Evolutionary conservation across 1,140 invertebrate species (phyloP).

Genomic region (Zelostemma sp.): DNA sequence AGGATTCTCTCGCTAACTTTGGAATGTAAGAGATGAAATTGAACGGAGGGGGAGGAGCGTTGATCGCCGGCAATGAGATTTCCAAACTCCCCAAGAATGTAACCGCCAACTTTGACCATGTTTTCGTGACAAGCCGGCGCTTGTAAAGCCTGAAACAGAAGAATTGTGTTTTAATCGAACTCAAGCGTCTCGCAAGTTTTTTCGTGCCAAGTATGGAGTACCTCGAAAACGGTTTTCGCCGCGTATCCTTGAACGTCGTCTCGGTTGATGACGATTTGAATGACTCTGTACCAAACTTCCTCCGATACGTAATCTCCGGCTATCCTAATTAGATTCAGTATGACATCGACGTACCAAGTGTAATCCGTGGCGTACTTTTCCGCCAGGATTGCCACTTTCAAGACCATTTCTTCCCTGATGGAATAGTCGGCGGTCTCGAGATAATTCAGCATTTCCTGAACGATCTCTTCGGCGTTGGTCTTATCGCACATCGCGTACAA

Average conservation of each 20-base stretch:
- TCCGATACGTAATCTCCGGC: slow-evolving; percentile 99
- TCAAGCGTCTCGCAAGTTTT: too few species aligned
- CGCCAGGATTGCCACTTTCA: slow-evolving; percentile 99
- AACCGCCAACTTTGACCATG: slow-evolving; percentile 99
- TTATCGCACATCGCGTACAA: slow-evolving; percentile 99
- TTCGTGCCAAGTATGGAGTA: too few species aligned
- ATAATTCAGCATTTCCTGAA: slow-evolving; percentile 99
- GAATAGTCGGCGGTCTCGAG: slow-evolving; percentile 99
- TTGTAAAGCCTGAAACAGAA: slow-evolving; percentile 82
- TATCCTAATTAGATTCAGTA: slow-evolving; percentile 98
- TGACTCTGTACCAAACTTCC: slow-evolving; percentile 99
- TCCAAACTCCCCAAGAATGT: slow-evolving; percentile 99
- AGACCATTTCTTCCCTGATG: slow-evolving; percentile 99
- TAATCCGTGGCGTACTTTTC: slow-evolving; percentile 99
- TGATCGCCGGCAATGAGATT: slow-evolving; percentile 99
- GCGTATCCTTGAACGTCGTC: slow-evolving; percentile 99
- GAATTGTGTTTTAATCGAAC: not conserved
- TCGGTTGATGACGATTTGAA: slow-evolving; percentile 99
- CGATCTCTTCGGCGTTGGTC: slow-evolving; percentile 99
- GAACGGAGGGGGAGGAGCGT: slow-evolving; percentile 94
- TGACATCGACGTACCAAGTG: slow-evolving; percentile 99
- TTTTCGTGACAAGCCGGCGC: slow-evolving; percentile 99
- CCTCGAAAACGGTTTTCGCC: slow-evolving; percentile 99
- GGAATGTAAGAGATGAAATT: slow-evolving; percentile 97
- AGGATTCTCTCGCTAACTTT: slow-evolving; percentile 72